Base-by-base conservation (phyloP, 2,113 vertebrate genomes). In the Corynorhinus townsendii region DNA sequence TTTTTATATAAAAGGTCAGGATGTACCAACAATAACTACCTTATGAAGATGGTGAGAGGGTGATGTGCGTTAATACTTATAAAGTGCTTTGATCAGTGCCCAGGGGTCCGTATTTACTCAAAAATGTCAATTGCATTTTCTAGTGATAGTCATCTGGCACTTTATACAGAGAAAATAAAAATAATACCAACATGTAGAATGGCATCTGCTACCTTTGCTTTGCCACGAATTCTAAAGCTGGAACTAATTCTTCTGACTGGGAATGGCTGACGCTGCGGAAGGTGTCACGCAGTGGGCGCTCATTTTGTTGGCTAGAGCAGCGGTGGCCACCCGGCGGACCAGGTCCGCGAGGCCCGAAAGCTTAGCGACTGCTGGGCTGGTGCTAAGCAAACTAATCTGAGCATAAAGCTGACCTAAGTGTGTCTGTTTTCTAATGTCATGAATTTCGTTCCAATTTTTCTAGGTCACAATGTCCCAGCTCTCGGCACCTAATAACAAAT, bases 401-500 rank as follows among this genome's bases (percentile, higher is more conserved):
- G 2, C 0, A 17, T 77, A 10, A 93, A 0, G 19, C 62, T 30
- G 80, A 45, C 0, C 30, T 64, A 4, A 83, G 87, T 30, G 11
- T 69, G 4, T 38, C 69, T 96, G 30, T 62, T 89, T 94, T 45
- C 95, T 97, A 80, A 97, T 69, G 4, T 54, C 68, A 28, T 89
- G 64, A 80, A 22, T 84, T 35, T 93, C 69, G 68, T 56, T 96
- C 59, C 20, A 33, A 72, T 82, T 96, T 93, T 97, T 95, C 43
- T 96, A 99, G 99, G 99, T 99, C 95, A 99, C 99, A 10, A 99
- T 99, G 28, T 99, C 99, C 76, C 99, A 99, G 98, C 98, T 99
- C 81, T 99, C 99, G 38, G 98, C 99, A 56, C 99, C 99, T 95
- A 98, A 98, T 97, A 99, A 98, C 97, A 99, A 99, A 95, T 99